These are phyloP conservation scores for Hoplias malabaricus DNA, from an alignment of 2,113 vertebrate species.

Conservation along the genomic window DNA sequence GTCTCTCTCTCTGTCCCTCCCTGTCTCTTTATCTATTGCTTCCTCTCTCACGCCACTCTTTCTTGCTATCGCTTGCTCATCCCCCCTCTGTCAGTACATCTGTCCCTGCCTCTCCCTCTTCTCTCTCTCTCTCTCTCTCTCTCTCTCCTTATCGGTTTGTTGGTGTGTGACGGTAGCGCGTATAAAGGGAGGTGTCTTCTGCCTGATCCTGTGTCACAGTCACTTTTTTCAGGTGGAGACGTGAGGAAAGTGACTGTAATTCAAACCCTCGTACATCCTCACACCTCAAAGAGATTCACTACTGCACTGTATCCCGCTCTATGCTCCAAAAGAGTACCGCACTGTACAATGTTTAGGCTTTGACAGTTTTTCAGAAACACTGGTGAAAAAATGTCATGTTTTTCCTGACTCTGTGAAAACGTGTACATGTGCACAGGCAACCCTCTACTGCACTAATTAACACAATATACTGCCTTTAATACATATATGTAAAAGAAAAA, in stretches of 20 bases:
- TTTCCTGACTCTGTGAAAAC: not conserved
- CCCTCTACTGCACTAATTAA: too few relatives aligned
- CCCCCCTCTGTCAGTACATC: too few relatives aligned
- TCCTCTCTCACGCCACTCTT: slow-evolving; percentile 12
- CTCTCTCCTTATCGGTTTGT: slow-evolving; percentile 41
- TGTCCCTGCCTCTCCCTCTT: not conserved
- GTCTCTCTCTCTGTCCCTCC: not conserved
- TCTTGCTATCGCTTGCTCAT: not conserved
- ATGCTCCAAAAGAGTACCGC: not conserved
- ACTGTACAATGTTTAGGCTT: not conserved
- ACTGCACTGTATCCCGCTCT: too few relatives aligned
- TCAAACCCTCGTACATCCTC: not conserved
- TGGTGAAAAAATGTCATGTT: too few relatives aligned
- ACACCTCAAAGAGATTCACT: not conserved
- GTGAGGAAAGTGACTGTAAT: not conserved
- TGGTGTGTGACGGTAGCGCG: slow-evolving; percentile 53
- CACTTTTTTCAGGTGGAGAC: slow-evolving; percentile 29
- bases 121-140: not conserved
- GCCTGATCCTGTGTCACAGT: slow-evolving; percentile 43
- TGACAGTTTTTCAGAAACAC: too few relatives aligned
- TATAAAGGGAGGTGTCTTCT: slow-evolving; percentile 23
- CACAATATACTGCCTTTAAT: too few relatives aligned
- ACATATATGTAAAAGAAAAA: too few relatives aligned
- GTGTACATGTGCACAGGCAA: not conserved
- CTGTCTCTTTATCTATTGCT: slow-evolving; percentile 32